These are phyloP conservation scores for Ormyrus labotus DNA, from an alignment of 2,888 invertebrate genomes.

Conservation along the genomic window DNA sequence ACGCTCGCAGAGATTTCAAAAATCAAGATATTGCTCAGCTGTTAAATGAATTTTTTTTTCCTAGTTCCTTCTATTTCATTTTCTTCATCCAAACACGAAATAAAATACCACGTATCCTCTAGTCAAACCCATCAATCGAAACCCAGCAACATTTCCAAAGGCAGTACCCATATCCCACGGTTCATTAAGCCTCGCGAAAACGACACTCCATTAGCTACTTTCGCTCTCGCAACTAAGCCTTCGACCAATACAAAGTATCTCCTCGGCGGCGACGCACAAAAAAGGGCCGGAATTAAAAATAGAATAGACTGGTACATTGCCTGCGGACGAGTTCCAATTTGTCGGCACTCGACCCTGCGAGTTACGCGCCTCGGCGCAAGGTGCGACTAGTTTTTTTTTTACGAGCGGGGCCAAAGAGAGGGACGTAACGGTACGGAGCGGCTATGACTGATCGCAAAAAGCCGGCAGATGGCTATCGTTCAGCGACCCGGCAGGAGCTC, in stretches of 20 bases:
- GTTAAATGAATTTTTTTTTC: too few species aligned
- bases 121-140: not conserved
- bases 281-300: conserved; percentile 33
- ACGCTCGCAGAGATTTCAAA: too few species aligned
- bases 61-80: too few species aligned
- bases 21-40: too few species aligned
- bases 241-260: too few species aligned
- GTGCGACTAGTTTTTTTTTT: not conserved
- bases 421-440: not conserved
- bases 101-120: not conserved
- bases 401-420: not conserved
- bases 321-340: conserved; percentile 43
- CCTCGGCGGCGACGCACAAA: not conserved
- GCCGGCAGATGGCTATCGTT: conserved; percentile 45
- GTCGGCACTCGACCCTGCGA: not conserved
- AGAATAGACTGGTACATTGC: conserved; percentile 44
- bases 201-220: not conserved
- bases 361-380: not conserved
- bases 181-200: not conserved
- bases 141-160: not conserved
- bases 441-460: not conserved
- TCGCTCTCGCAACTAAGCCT: too few species aligned
- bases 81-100: not conserved
- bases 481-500: conserved; percentile 28
- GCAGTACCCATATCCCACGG: not conserved